Conservation (phyloP, 2,888 invertebrate genomes). For the Drosophila robusta region DNA sequence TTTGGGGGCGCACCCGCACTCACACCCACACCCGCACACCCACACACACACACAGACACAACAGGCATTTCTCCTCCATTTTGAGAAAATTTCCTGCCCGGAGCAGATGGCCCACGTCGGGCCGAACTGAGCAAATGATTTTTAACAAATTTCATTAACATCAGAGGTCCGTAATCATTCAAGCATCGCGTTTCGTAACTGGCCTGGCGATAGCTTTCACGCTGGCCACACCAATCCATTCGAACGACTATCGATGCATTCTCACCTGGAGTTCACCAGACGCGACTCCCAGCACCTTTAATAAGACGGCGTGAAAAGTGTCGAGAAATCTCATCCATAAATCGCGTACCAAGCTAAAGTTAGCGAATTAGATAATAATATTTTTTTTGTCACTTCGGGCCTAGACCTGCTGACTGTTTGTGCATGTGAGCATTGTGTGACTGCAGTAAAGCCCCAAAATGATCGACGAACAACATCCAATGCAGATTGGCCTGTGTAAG, state of each 20-base stretch:
- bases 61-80: constrained; percentile 66
- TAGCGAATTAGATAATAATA: not conserved
- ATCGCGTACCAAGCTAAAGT: constrained; percentile 1
- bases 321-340: not conserved
- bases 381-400: not conserved
- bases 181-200: constrained; percentile 83
- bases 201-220: constrained; percentile 46
- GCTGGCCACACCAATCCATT: constrained; percentile 47
- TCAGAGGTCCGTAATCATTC: constrained; percentile 84
- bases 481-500: constrained; percentile 84
- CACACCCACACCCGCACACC: constrained; percentile 8
- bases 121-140: constrained; percentile 70
- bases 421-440: constrained; percentile 24
- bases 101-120: constrained; percentile 38
- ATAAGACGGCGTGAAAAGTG: constrained; percentile 31
- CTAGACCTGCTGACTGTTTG: constrained; percentile 5
- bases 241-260: constrained; percentile 39
- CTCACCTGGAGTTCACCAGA: constrained; percentile 31
- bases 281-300: constrained; percentile 24
- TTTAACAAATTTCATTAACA: constrained; percentile 82
- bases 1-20: constrained; percentile 22
- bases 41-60: constrained; percentile 20
- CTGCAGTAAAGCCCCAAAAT: constrained; percentile 50
- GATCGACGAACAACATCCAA: constrained; percentile 84
- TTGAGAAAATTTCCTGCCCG: constrained; percentile 76